Base-by-base conservation (phyloP, 2,113 vertebrate species). In the Leucosticte australis region DNA sequence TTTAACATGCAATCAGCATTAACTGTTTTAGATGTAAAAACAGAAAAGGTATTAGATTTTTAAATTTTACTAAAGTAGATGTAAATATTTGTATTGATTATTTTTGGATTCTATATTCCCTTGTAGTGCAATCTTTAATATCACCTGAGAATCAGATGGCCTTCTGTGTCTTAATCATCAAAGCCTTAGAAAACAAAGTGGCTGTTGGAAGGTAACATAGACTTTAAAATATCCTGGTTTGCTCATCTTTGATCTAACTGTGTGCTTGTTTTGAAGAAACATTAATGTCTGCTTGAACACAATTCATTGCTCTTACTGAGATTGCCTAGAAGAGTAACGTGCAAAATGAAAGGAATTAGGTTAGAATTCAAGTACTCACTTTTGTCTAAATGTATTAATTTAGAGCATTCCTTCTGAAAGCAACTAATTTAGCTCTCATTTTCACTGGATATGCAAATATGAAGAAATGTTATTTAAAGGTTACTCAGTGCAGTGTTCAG, bases 121-220 rank as follows among this genome's bases (percentile, higher is more conserved):
- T 24, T 76, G 62, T 68, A 91, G 52, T 71, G 83, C 60, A 90
- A n/a, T 44, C 24, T 85, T 79, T 86, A 21, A 30, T 79, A 3
- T 57, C 14, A 12, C 42, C 3, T 71, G 39, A 74, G 49, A 82
- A 70, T 83, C 13, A 20, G 37, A 31, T 77, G 75, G 63, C 79
- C 75, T 67, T 12, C 57, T 41, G 56, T 89, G 64, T 92, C 90
- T 94, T 95, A 85, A 87, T 85, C 82, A 60, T 96, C 76, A 57
- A 90, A 94, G 90, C 93, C 92, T 93, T 96, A 86, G 85, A 41
- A 83, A 83, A 83, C 59, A 83, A 64, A 87, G 63, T 50, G 60
- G 86, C 69, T 70, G 33, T 39, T 70, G 56, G 64, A 87, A 87
- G 76, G 85, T 93, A 83, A 73, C 37, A 10, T 1, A 52, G 62